A percentile compares a stretch with the other conserved stretches of the same genome.
phyloP scores from a whole-genome alignment of 2,113 vertebrate genomes.

The Gopherus flavomarginatus region DNA sequence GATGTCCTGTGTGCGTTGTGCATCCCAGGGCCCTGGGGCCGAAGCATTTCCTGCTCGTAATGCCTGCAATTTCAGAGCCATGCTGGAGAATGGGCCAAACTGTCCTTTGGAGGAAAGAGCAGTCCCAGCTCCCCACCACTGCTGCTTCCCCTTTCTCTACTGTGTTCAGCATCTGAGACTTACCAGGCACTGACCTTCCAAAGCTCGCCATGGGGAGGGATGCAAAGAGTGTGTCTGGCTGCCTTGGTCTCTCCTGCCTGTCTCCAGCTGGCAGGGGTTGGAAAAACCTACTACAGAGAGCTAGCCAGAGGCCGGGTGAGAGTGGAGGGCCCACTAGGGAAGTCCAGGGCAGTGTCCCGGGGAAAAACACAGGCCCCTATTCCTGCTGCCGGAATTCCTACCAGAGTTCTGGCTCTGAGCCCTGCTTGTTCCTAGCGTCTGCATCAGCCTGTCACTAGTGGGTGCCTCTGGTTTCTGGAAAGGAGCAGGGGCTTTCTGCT shows the following conservation, averaged over 20 bases:
- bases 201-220: not conserved
- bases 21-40: not conserved
- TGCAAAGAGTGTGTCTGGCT: not conserved
- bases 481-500: not conserved
- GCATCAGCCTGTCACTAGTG: not conserved
- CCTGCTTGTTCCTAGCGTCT: slow-evolving; percentile 25
- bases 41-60: not conserved
- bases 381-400: not conserved
- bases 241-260: not conserved
- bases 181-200: rapidly evolving
- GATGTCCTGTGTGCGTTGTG: not conserved
- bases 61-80: not conserved
- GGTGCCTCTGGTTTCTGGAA: slow-evolving; percentile 27
- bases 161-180: rapidly evolving
- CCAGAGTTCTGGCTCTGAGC: not conserved
- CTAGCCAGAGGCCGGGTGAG: not conserved
- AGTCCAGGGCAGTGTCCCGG: not conserved
- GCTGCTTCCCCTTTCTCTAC: slow-evolving; percentile 23
- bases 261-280: not conserved
- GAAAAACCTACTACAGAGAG: not conserved
- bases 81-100: not conserved
- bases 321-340: not conserved
- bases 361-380: not conserved
- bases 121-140: slow-evolving; percentile 29
- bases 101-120: not conserved